Conservation (phyloP, 2,888 invertebrate genomes). For the Shargacucullia verbasci region DNA sequence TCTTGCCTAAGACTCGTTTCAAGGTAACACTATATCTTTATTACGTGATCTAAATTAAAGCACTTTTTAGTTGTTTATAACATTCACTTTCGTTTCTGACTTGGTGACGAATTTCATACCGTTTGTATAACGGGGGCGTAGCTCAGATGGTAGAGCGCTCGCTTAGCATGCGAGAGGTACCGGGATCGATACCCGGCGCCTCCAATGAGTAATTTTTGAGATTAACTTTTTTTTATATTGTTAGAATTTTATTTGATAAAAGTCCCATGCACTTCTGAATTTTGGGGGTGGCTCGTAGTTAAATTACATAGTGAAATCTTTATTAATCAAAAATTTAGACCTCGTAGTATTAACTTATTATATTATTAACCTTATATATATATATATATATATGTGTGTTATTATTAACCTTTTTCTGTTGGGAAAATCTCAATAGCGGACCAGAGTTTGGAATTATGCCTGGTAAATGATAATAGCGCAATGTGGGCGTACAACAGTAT, state of each 20-base stretch:
- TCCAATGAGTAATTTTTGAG: slow-evolving; percentile 64
- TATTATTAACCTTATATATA: too few relatives aligned
- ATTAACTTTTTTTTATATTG: background rate
- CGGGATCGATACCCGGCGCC: slow-evolving; percentile 89
- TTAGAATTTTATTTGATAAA: background rate
- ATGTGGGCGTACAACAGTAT: too few relatives aligned
- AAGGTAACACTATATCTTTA: slow-evolving; percentile 31
- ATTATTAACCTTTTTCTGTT: too few relatives aligned
- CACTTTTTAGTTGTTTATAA: slow-evolving; percentile 14
- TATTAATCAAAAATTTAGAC: too few relatives aligned
- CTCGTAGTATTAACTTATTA: too few relatives aligned
- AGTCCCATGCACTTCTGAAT: too few relatives aligned
- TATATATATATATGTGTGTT: too few relatives aligned
- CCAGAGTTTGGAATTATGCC: too few relatives aligned
- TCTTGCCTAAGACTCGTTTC: slow-evolving; percentile 30
- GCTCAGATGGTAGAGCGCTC: slow-evolving; percentile 90
- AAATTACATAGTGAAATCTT: too few relatives aligned
- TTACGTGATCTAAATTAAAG: slow-evolving; percentile 14
- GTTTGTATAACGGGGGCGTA: slow-evolving; percentile 78
- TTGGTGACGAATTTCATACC: slow-evolving; percentile 5
- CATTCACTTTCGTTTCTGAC: slow-evolving; percentile 15
- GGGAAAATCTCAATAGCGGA: too few relatives aligned
- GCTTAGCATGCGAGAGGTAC: slow-evolving; percentile 89
- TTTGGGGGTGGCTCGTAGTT: too few relatives aligned
- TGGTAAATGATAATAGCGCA: too few relatives aligned